Conservation (phyloP, 2,888 invertebrate genomes). For the Quadroppia sp. region DNA sequence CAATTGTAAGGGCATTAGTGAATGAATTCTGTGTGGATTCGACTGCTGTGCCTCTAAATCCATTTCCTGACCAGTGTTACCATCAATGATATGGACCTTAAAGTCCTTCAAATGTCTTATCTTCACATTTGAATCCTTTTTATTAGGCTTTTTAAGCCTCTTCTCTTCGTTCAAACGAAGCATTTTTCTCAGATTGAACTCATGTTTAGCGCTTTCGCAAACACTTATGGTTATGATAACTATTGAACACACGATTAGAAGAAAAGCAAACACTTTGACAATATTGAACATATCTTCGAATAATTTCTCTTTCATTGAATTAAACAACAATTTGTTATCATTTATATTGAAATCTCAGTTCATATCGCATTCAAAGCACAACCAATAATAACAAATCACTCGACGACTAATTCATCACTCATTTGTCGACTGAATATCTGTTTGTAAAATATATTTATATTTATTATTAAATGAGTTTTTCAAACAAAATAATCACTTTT, state of each 20-base stretch:
- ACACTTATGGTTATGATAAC: neutral
- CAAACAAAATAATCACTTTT: neutral
- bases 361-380: too few relatives aligned
- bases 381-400: too few relatives aligned
- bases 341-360: too few relatives aligned
- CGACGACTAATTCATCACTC: neutral
- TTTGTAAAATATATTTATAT: neutral
- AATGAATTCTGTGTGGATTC: neutral
- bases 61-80: neutral
- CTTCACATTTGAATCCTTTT: too few relatives aligned
- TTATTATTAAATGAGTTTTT: constrained; percentile 3
- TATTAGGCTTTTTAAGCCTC: neutral
- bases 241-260: neutral
- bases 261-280: neutral
- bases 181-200: neutral
- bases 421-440: neutral
- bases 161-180: neutral
- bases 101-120: neutral
- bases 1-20: neutral
- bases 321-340: too few relatives aligned
- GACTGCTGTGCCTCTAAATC: neutral
- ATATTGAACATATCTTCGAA: neutral
- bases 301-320: neutral
- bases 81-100: neutral
- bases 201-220: neutral